Conservation (phyloP, 2,113 vertebrate species). For the Sphyrna mokarran region DNA sequence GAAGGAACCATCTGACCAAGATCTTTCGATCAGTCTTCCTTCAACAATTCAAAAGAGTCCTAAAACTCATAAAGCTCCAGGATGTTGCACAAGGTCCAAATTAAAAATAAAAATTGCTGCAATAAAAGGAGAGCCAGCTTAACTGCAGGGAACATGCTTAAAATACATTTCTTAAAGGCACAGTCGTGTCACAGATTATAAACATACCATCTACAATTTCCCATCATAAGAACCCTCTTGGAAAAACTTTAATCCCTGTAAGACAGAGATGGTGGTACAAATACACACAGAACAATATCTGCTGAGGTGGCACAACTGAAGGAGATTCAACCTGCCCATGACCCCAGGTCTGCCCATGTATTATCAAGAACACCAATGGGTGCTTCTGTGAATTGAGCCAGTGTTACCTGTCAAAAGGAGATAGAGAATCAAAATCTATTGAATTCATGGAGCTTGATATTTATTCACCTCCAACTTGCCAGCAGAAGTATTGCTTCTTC, state of each 20-base stretch:
- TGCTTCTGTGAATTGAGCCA: background rate
- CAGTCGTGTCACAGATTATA: background rate
- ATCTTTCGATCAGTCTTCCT: no score
- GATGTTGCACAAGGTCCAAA: no score
- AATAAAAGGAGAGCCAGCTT: no score
- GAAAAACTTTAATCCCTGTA: background rate
- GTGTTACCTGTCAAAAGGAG: conserved; percentile 42
- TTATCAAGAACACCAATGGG: background rate
- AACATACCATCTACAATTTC: background rate
- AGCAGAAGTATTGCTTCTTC: conserved; percentile 39
- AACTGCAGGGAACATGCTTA: no score
- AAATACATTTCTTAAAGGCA: no score
- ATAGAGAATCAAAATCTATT: background rate
- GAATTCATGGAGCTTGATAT: background rate
- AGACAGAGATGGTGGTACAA: no score
- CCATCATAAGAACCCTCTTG: background rate
- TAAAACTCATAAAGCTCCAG: no score
- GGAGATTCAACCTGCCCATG: background rate
- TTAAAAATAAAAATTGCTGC: no score
- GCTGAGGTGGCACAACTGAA: background rate
- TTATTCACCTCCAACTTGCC: conserved; percentile 42
- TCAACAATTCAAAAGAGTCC: no score
- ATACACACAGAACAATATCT: background rate
- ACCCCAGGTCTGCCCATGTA: background rate
- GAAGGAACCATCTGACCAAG: no score